Evolutionary conservation across 2,888 invertebrate genomes (phyloP), one percentile per base, ranked within the genome.

Genomic region (Pollenia amentaria): DNA sequence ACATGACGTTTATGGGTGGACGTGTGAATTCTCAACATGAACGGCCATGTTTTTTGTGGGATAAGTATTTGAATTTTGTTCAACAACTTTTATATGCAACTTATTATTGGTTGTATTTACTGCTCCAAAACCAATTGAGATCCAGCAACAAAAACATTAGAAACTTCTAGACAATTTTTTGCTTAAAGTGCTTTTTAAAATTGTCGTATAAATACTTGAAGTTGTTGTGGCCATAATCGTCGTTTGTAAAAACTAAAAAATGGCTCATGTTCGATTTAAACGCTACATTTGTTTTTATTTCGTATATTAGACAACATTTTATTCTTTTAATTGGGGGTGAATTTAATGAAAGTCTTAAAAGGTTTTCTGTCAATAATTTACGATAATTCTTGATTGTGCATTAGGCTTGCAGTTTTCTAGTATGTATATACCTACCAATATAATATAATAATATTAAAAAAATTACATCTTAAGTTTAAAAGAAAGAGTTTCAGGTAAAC

Each of bases 1-100:
- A 76, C 55, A 46, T 85, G 81, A 82, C 82, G 55, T 85, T 78
- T 82, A 70, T 75, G 69, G 82, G 85, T 48, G 85, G 85, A 85
- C 81, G 67, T 77, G 64, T 72, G 44, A 38, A 70, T 18, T 64
- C 7, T 72, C 29, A 14, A 55, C 40, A 46, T 69, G 51, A 1
- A 46, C 53, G 53, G 53, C 48, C 14, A 55, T 42, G n/a, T 29
- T 29, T 29, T 29, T 29, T 29, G 29, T 29, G 21, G 16, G 21
- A 55, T 7, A 12, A 62, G 6, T 53, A 40, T 12, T 14, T 10
- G 7, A 60, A n/a, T 29, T 67, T 51, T 51, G 10, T 18, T 21
- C 8, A 10, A 18, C 44, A 38, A 29, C 51, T 42, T 38, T 42
- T 8, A 42, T 70, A 57, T 80, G 51, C 1, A 72, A 57, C 55